Evolutionary conservation across 2,113 vertebrate genomes (phyloP).

Genomic region (Halcyon malimbica): DNA sequence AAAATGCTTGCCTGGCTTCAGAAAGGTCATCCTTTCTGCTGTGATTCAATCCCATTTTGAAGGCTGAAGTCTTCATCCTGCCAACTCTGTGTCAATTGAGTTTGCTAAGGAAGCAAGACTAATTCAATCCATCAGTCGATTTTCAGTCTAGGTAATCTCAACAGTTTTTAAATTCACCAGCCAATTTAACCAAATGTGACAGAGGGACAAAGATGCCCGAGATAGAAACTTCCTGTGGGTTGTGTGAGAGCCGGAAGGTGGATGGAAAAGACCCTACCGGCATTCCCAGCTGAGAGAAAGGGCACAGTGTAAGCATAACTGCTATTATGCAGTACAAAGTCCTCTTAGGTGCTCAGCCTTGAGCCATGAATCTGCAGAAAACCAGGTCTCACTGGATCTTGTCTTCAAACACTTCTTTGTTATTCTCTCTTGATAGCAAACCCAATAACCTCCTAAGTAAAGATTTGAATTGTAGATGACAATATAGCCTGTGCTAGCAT

Average conservation of each 20-base stretch:
- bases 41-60: background rate
- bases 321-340: background rate
- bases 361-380: background rate
- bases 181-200: background rate
- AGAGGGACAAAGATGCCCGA: background rate
- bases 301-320: background rate
- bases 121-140: background rate
- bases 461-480: conserved; percentile 45
- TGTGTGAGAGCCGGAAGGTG: background rate
- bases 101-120: background rate
- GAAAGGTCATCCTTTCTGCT: conserved; percentile 13
- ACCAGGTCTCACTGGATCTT: background rate
- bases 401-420: conserved; percentile 14
- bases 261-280: background rate
- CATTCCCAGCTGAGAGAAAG: background rate
- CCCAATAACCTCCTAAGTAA: conserved; percentile 22
- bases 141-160: background rate
- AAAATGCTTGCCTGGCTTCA: background rate
- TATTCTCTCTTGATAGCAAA: conserved; percentile 2
- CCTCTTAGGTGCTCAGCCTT: background rate
- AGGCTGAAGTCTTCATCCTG: background rate
- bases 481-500: conserved; percentile 25
- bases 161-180: background rate
- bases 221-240: background rate
- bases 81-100: background rate